Evolutionary conservation across 2,888 invertebrate species (phyloP).

Genomic region (Hanleya hanleyi): DNA sequence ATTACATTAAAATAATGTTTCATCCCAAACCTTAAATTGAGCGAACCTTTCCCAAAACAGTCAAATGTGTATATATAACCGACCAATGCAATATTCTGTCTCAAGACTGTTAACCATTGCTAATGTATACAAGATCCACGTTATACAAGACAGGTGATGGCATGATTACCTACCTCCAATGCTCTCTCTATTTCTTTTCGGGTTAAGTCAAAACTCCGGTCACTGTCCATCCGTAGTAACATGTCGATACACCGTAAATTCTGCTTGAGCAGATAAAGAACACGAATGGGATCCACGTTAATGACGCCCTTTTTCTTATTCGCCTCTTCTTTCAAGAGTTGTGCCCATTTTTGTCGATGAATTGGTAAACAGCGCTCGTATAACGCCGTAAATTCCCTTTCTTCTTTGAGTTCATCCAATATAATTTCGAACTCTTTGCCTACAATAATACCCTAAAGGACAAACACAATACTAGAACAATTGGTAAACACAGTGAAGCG

Average conservation of each 20-base stretch:
- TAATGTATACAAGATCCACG: too few relatives aligned
- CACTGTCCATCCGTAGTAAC: constrained; percentile 37
- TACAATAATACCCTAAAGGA: constrained; percentile 66
- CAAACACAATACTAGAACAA: too few relatives aligned
- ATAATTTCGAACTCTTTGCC: constrained; percentile 60
- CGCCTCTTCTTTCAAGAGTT: constrained; percentile 30
- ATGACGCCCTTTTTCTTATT: constrained; percentile 44
- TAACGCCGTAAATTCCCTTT: constrained; percentile 48
- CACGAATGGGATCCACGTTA: constrained; percentile 64
- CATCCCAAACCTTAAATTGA: too few relatives aligned
- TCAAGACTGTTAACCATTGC: too few relatives aligned
- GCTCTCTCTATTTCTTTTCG: not conserved
- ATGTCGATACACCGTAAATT: constrained; percentile 43
- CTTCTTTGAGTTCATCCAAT: constrained; percentile 50
- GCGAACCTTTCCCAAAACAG: too few relatives aligned
- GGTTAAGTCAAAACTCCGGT: constrained; percentile 7
- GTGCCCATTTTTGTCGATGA: constrained; percentile 19
- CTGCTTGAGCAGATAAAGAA: constrained; percentile 64
- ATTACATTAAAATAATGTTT: too few relatives aligned
- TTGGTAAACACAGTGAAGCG: too few relatives aligned
- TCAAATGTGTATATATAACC: too few relatives aligned
- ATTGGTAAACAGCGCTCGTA: constrained; percentile 51
- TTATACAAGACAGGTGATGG: too few relatives aligned
- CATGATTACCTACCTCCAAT: not conserved
- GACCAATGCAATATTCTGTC: too few relatives aligned